Base-by-base conservation (phyloP, 2,797 vertebrate genomes). In the Heteromormyrus szaboi region DNA sequence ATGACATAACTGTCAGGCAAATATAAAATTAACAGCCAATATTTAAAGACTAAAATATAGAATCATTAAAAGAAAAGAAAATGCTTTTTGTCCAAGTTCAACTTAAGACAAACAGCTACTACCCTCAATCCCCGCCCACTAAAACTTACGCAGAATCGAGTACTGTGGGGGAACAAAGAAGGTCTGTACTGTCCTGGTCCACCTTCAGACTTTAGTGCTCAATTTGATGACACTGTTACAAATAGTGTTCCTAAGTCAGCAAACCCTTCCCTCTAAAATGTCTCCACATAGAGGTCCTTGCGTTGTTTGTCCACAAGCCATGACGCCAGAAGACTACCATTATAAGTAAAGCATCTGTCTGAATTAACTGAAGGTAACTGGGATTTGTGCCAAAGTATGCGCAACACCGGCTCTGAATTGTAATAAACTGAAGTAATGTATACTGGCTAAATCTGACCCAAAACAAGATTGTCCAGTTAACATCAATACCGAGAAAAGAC, bases 1-100 rank as follows among this genome's bases (percentile, higher is more conserved):
- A 14, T 72, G 11, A 87, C 87, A 89, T 48, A 83, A 88, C 68
- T 88, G 54, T 86, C 84, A 88, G 68, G 25, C 76, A 86, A 7
- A 76, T 85, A 90, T 87, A 90, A 90, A 54, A 88, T 48, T 41
- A 88, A 68, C 22, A 79, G 83, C 22, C 79, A 56, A 90, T 84
- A 88, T 90, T 25, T 33, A 4, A 79, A 72, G 68, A 85, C 17
- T 72, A 72, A 72, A 72, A 29, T 59, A 84, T 59, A 84, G 22
- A 51, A 91, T 86, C 44, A 68, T 68, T 76, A 90, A 83, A 90
- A 25, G 19, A 88, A 79, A 76, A 17, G 37, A 4, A 89, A 88
- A 19, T 37, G 51, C 19, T 19, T 53, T 85, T 48, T 86, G 53
- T 86, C 59, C 44, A 79, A 79, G 89, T 85, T 88, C 17, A 76